Base-by-base conservation (phyloP, 2,888 invertebrate genomes). In the Drosophila parthenogenetica region DNA sequence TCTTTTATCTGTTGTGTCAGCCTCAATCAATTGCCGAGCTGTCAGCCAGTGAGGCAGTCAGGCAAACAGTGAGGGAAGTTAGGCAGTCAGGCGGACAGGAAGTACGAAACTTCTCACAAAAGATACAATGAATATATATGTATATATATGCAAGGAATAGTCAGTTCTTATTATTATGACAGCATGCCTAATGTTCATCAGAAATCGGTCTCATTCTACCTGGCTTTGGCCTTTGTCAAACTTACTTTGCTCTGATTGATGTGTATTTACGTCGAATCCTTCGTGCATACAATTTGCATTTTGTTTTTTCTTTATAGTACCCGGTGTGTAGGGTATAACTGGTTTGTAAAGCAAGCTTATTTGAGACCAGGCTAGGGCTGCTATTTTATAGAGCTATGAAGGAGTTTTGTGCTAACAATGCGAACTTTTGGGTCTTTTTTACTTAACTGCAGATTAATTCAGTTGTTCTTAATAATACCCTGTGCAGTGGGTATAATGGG, bases 211-310 rank as follows among this genome's bases (percentile, higher is more conserved):
- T 13, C 22, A 17, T 17, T 17, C 10, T 16, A 22, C 5, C 48
- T 39, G 16, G 13, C 0, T 1, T 14, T 16, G 13, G 46, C 19
- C 37, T 45, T 37, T 75, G 62, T 51, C 63, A 58, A 10, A 58
- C 50, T 54, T 42, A 54, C 37, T 75, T 67, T 57, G 45, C 43
- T 46, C 72, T 85, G 88, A 84, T 87, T 87, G 88, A 84, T 87
- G 63, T 61, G 45, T 49, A 42, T 54, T 65, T 61, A 40, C 54
- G 50, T 66, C 22, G 55, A 42, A 62, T 46, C 40, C 49, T 63
- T 76, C 63, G 73, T 87, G 85, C 85, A 67, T 68, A 70, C 79
- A 58, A 82, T 87, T 87, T 81, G 63, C 82, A 77, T 82, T 84
- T 87, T 51, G 60, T 49, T 60, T 63, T 55, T 50, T 13, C 17